Conservation (phyloP, 1,140 invertebrate species). For the Drosophila tani region DNA sequence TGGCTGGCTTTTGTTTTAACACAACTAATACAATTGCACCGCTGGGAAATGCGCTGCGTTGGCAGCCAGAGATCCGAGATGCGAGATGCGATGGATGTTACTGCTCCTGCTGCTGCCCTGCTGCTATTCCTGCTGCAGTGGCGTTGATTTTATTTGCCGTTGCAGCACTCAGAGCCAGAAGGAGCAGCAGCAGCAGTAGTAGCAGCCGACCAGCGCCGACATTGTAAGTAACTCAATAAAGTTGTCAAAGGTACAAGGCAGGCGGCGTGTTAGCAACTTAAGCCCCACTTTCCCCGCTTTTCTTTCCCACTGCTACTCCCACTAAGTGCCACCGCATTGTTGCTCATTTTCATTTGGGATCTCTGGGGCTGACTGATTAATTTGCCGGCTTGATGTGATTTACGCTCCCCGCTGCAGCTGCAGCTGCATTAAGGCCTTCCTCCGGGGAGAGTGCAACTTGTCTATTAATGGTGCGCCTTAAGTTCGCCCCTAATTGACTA, state of each 20-base stretch:
- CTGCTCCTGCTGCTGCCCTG: conserved; percentile 18
- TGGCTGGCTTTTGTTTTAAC: conserved; percentile 78
- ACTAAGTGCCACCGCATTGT: conserved; percentile 57
- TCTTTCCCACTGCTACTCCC: background rate
- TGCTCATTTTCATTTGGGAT: conserved; percentile 72
- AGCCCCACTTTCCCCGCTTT: conserved; percentile 24
- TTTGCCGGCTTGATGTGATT: conserved; percentile 77
- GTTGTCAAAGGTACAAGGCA: conserved; percentile 76
- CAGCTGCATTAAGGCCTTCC: conserved; percentile 19
- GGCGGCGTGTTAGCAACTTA: conserved; percentile 67
- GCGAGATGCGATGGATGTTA: conserved; percentile 25
- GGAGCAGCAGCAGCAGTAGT: conserved; percentile 8
- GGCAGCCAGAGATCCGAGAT: conserved; percentile 36
- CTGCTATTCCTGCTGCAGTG: conserved; percentile 52
- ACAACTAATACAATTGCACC: conserved; percentile 82
- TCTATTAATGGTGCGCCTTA: conserved; percentile 60
- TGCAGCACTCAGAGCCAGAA: conserved; percentile 23
- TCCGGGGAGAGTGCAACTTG: conserved; percentile 15
- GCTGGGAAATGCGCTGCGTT: conserved; percentile 67
- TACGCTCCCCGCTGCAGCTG: conserved; percentile 52
- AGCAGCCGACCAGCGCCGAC: conserved; percentile 36
- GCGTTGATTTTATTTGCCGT: conserved; percentile 76
- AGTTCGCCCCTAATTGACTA: conserved; percentile 70
- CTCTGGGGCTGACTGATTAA: conserved; percentile 75
- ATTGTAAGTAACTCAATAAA: conserved; percentile 77